Base-by-base conservation (phyloP, 1,140 invertebrate species). In the Carcinoscorpius rotundicauda region DNA sequence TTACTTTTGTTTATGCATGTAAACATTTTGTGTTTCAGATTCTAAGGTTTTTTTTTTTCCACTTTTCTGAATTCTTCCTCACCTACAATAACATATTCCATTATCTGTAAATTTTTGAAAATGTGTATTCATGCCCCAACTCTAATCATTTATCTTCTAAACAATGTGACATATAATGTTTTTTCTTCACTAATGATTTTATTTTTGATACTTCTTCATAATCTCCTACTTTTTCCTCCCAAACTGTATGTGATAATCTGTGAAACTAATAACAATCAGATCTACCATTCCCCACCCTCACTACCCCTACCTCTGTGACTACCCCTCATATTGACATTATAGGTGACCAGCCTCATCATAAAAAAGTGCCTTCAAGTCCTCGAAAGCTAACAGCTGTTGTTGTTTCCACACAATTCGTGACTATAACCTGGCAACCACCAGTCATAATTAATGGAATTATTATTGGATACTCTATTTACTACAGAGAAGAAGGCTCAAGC, bases 381-480 rank as follows among this genome's bases (percentile, higher is more conserved):
- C 78, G 80, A 55, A 85, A 87, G 68, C 76, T 95, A 9, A 83
- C 83, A 63, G 86, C 89, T 0, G 84, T 84, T 48, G 83, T 90
- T 63, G 82, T 87, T 5, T 88, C 88, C 71, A 84, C 86, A 6
- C 79, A 92, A 67, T 92, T 91, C 72, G 86, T 95, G 48, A 88
- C 88, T 3, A 80, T 95, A 48, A 85, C 84, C 53, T 95, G 93
- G 88, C 84, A 85, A 69, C 83, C 85, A 64, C 88, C 91, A 0
- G 74, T 79, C 79, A 71, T 68, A 56, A 69, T 83, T 58, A 83
- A 83, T 67, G 85, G 84, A n/a, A 82, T 85, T 63, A 84, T 89
- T 11, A 75, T 86, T 59, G 82, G 82, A n/a, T 93, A 93, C 76
- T 84, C 85, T 8, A 84, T 93, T 49, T 89, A 84, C 76, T 94